Conservation (phyloP, 1,140 invertebrate genomes). For the Pentalonia nigronervosa region DNA sequence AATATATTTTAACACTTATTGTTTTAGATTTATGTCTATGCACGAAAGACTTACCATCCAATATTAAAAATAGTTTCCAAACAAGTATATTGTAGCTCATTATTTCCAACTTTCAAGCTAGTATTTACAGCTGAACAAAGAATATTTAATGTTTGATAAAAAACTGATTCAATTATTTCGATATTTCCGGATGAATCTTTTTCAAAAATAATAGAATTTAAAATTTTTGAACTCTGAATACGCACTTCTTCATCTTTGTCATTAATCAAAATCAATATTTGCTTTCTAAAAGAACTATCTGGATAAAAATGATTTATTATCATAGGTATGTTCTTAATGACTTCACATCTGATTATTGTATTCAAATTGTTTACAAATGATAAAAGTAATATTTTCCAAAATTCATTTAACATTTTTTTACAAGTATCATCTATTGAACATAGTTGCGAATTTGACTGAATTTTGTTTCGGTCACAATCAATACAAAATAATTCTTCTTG, state of each 20-base stretch:
- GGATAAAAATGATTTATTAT: slow-evolving; percentile 50
- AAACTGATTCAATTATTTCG: slow-evolving; percentile 34
- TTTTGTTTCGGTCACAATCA: slow-evolving; percentile 29
- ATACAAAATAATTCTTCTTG: slow-evolving; percentile 50
- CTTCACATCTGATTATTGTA: slow-evolving; percentile 46
- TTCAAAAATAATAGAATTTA: slow-evolving; percentile 49
- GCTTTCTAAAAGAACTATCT: slow-evolving; percentile 44
- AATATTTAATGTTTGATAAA: slow-evolving; percentile 12
- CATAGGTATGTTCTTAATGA: slow-evolving; percentile 37
- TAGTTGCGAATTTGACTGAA: neutral
- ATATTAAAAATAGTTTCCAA: slow-evolving; percentile 49
- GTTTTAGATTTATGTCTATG: neutral
- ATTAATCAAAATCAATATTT: slow-evolving; percentile 36
- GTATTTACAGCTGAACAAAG: slow-evolving; percentile 39
- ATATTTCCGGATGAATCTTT: slow-evolving; percentile 33
- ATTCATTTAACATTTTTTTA: slow-evolving; percentile 22
- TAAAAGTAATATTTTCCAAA: slow-evolving; percentile 47
- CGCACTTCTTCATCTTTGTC: slow-evolving; percentile 46
- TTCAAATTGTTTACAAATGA: slow-evolving; percentile 45
- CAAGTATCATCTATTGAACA: neutral
- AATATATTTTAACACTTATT: neutral
- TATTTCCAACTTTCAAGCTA: slow-evolving; percentile 44
- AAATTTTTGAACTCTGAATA: slow-evolving; percentile 47
- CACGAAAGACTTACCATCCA: slow-evolving; percentile 37
- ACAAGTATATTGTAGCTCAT: slow-evolving; percentile 39